phyloP scores from a whole-genome alignment of 2,797 vertebrate species.

The Glossophaga mutica region DNA sequence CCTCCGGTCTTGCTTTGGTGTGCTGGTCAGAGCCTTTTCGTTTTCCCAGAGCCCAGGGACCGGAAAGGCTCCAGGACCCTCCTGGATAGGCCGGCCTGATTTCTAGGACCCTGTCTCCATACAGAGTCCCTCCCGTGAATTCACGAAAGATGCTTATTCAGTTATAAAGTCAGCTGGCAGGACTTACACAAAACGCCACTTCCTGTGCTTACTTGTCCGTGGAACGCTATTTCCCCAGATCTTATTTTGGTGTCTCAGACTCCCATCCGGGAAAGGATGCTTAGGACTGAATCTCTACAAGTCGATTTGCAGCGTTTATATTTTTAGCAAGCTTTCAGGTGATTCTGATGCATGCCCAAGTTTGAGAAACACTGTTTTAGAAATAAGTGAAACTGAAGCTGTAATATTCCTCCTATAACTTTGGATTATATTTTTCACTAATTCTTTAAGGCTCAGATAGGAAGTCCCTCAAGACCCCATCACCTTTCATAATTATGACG shows the following conservation, averaged over 20 bases:
- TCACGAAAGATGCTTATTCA: neutral
- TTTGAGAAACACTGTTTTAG: neutral
- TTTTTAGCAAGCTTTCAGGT: neutral
- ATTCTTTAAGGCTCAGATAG: neutral
- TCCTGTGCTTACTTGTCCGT: neutral
- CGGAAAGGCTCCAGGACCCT: neutral
- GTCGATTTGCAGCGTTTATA: neutral
- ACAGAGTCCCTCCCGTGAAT: neutral
- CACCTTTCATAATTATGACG: neutral
- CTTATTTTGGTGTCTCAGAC: neutral
- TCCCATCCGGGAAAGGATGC: neutral
- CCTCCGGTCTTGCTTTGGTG: neutral
- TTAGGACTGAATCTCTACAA: neutral
- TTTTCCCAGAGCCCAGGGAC: neutral
- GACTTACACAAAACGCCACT: neutral
- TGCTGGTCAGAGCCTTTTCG: neutral
- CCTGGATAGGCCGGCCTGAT: too few relatives aligned
- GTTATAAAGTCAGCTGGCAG: neutral
- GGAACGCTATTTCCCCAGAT: neutral
- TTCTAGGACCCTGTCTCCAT: neutral
- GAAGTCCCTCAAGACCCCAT: neutral
- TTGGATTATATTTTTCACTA: neutral
- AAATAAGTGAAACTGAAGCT: neutral
- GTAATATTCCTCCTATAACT: neutral
- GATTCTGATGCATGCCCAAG: neutral